phyloP scores from a whole-genome alignment of 1,140 invertebrate species.

The Vollenhovia emeryi region DNA sequence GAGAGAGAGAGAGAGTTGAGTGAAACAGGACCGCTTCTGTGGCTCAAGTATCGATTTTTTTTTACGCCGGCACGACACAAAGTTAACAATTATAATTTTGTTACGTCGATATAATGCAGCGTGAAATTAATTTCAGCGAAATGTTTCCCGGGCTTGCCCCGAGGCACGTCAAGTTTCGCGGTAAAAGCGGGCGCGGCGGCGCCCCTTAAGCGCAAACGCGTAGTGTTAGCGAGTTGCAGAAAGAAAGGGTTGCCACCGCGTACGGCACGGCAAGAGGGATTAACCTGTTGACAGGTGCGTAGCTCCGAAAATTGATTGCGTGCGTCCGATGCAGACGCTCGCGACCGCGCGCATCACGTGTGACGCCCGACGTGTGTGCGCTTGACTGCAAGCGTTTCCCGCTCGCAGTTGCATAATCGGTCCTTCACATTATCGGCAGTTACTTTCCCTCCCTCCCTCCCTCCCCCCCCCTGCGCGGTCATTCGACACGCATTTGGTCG shows the following conservation, averaged over 20 bases:
- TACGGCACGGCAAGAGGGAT: constrained; percentile 33
- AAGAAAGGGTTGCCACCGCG: not conserved
- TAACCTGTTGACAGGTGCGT: constrained; percentile 61
- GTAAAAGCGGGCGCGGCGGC: not conserved
- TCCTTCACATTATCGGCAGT: not conserved
- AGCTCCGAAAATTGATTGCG: constrained; percentile 58
- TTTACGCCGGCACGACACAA: not conserved
- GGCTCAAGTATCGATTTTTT: not conserved
- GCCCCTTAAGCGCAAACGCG: not conserved
- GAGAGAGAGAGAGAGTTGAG: not conserved
- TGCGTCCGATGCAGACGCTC: constrained; percentile 48
- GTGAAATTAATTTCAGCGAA: not conserved
- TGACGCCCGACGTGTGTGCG: constrained; percentile 41
- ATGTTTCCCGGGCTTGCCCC: not conserved
- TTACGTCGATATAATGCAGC: not conserved
- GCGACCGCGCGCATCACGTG: constrained; percentile 53
- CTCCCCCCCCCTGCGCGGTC: too few species aligned
- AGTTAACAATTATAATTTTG: not conserved
- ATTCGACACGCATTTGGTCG: not conserved
- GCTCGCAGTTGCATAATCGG: constrained; percentile 50
- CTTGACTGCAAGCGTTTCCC: constrained; percentile 62
- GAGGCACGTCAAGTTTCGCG: not conserved
- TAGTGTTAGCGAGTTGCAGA: not conserved
- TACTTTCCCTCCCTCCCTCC: too few species aligned
- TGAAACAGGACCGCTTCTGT: not conserved